phyloP scores from a whole-genome alignment of 2,888 invertebrate species.

The Flexamia atlantica region DNA sequence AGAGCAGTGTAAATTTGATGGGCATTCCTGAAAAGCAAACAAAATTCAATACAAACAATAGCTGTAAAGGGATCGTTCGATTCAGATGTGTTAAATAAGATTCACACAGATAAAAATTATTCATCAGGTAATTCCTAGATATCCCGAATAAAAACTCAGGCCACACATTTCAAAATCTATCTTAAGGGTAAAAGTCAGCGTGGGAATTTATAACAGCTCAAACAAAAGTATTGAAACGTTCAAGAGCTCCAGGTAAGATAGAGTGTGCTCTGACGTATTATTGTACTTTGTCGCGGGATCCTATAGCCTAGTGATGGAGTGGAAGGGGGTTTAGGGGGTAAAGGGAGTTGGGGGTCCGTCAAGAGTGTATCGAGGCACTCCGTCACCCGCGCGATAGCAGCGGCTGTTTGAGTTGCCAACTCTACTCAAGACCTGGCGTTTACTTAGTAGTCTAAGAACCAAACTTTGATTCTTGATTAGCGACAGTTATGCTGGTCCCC shows the following conservation, averaged over 20 bases:
- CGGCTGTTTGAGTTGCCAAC: constrained; percentile 19
- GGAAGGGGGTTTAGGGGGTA: not conserved
- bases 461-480: constrained; percentile 39
- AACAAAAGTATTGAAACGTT: not conserved
- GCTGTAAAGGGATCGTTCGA: too few relatives aligned
- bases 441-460: constrained; percentile 29
- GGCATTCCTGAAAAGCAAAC: too few relatives aligned
- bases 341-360: constrained; percentile 26
- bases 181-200: too few relatives aligned
- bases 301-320: constrained; percentile 1
- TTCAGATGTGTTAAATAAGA: too few relatives aligned
- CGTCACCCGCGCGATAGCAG: constrained; percentile 6
- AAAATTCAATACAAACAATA: too few relatives aligned
- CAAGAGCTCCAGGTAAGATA: not conserved
- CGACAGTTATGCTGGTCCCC: not conserved
- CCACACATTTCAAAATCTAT: too few relatives aligned
- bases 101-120: too few relatives aligned
- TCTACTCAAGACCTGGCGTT: constrained; percentile 4
- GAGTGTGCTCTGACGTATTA: constrained; percentile 3
- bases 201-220: not conserved
- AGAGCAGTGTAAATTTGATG: too few relatives aligned
- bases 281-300: not conserved
- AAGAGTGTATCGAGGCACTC: constrained; percentile 16
- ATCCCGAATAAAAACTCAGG: too few relatives aligned
- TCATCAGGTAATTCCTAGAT: too few relatives aligned